Conservation (phyloP, 1,140 invertebrate species). For the Manduca sexta region DNA sequence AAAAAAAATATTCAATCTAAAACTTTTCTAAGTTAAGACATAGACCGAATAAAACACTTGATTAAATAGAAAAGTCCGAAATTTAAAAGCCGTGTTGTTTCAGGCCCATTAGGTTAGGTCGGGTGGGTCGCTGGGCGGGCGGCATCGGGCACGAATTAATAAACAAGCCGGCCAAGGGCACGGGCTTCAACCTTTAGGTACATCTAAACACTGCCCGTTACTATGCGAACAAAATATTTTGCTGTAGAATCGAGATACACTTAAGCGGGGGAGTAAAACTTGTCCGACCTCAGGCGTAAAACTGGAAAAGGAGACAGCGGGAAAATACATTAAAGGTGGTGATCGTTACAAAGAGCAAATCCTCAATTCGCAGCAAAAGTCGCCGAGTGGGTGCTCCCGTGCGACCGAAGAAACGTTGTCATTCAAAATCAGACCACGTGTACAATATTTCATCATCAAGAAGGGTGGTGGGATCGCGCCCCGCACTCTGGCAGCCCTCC, state of each 20-base stretch:
- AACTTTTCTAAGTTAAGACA: constrained; percentile 12
- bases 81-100: constrained; percentile 60
- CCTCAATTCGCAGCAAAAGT: constrained; percentile 61
- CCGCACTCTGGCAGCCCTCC: constrained; percentile 12
- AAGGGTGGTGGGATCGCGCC: constrained; percentile 34
- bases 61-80: constrained; percentile 38
- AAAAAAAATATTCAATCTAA: too few species aligned
- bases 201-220: too few species aligned
- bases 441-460: constrained; percentile 79
- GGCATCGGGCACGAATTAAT: constrained; percentile 59
- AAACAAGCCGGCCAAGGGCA: constrained; percentile 63
- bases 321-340: constrained; percentile 31
- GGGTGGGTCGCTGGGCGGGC: constrained; percentile 36
- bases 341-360: constrained; percentile 55
- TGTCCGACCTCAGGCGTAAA: background rate
- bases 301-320: constrained; percentile 4
- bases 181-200: constrained; percentile 35
- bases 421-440: constrained; percentile 80
- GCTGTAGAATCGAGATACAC: background rate
- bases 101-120: constrained; percentile 53
- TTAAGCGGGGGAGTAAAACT: background rate
- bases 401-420: constrained; percentile 73
- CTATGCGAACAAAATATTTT: background rate
- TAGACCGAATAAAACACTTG: constrained; percentile 45
- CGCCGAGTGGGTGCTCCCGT: constrained; percentile 46